A percentile compares a stretch with the other conserved stretches of the same genome.
Conservation (phyloP, 2,797 vertebrate genomes). For the Thamnophis elegans region DNA sequence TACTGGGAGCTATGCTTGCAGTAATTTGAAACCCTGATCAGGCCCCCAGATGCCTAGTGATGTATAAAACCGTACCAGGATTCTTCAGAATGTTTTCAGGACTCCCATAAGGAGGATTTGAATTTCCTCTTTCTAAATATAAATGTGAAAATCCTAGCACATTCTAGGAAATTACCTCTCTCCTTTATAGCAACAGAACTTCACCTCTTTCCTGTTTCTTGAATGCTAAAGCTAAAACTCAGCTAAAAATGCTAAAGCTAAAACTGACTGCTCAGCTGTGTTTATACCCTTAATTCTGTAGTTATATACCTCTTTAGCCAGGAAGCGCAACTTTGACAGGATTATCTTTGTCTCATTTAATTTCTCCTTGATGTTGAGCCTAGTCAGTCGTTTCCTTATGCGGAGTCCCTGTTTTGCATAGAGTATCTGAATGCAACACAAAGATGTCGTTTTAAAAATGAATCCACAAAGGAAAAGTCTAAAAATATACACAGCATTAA, state of each 20-base stretch:
- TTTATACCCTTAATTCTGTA: background rate
- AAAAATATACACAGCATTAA: background rate
- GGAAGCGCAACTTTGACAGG: conserved; percentile 76
- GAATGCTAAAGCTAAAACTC: background rate
- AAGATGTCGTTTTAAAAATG: background rate
- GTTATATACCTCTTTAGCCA: conserved; percentile 82
- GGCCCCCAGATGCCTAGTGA: background rate
- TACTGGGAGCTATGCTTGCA: background rate
- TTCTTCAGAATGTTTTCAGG: background rate
- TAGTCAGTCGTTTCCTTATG: conserved; percentile 70
- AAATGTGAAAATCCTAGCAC: background rate
- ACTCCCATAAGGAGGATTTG: background rate
- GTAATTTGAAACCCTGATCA: background rate
- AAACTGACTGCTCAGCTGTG: background rate
- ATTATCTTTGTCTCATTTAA: conserved; percentile 77
- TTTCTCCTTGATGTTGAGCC: conserved; percentile 74
- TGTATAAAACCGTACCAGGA: background rate
- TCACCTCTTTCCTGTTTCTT: background rate
- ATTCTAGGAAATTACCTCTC: background rate
- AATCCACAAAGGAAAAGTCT: background rate
- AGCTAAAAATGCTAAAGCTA: background rate
- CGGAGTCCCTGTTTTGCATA: conserved; percentile 80
- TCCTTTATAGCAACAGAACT: background rate
- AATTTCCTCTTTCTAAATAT: background rate
- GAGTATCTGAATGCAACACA: conserved; percentile 69